Evolutionary conservation across 2,888 invertebrate genomes (phyloP), one percentile per base, ranked within the genome.

Genomic region (Pomacea canaliculata): DNA sequence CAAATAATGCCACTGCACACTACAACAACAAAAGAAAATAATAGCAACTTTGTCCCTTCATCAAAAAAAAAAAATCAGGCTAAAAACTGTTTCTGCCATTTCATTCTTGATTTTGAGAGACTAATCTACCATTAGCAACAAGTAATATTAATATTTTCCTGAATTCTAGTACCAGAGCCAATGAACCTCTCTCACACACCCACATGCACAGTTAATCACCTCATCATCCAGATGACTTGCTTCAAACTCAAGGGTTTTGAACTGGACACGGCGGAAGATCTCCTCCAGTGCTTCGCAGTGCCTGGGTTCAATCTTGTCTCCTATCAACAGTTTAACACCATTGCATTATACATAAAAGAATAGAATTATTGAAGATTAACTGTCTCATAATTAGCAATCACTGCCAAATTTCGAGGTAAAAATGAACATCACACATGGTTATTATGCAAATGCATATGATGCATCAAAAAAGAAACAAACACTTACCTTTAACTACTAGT

Each of bases 271-370:
- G 88, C 95, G 93, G 79, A 97, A 93, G 78, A 97, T 92, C 84
- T 96, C 95, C 90, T 97, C 97, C 72, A 97, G 91, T 23, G 96
- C 94, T 92, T 97, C 96, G 89, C 94, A 94, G 81, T 94, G 94
- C 77, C 93, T 93, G 81, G 93, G 91, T 80, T 94, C 93, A 79
- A 95, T 91, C 81, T 93, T 92, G 81, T 93, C 93, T 79, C 93
- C 93, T 91, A 92, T 91, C 85, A 74, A 62, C 23, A 62, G 68
- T 59, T 56, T 13, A 63, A 18, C n/a, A 48, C 51, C 51, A 3
- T 56, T 13, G 51, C 67, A 67, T 23, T 67, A 67, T 48, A 67
- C 23, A 37, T 70, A n/a, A 56, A 70, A 59, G 51, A 12, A 12
- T 37, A 48, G 13, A 9, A 46, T 49, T 48, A 7, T 49, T 68